Evolutionary conservation across 2,113 vertebrate species (phyloP), one percentile per base, ranked within the genome.

Genomic region (Otis tarda): DNA sequence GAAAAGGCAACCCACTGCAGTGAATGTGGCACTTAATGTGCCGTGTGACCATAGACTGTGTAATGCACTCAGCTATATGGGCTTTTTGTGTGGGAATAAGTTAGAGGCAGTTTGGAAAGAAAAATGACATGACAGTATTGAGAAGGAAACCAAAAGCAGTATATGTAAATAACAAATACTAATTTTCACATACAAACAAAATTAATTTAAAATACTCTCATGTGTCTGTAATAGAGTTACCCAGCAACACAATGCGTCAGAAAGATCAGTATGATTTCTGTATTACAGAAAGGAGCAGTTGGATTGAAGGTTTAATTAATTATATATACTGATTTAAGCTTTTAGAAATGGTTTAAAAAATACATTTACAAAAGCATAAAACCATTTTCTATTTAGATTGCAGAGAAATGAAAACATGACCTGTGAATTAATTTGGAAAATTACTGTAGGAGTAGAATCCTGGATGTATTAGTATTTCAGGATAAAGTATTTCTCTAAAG

Each of bases 401-500:
- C 53, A 82, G 35, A 56, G 70, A 89, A 86, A 60, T 77, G 21
- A 79, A 84, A 94, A 47, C n/a, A 52, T 25, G 30, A 76, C 65
- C 43, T 89, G n/a, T 8, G 14, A 64, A 25, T 82, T 89, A 83
- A 76, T 96, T 83, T 81, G 43, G 45, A 78, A 92, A 75, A 90
- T 55, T 86, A 21, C 21, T 59, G 39, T 71, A 74, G 67, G 35
- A 86, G 21, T 49, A 74, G 41, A 80, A 85, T 85, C 43, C 33
- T 76, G 63, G 43, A 91, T 69, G 33, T 53, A 52, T 81, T 75
- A 78, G 14, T 89, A 63, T 93, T 94, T 94, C 70, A 92, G 57
- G 87, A 88, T 86, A 91, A 95, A 95, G 61, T 94, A 91, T 90
- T 94, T 89, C 60, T 92, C 31, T 45, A 43, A 92, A 91, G 30